Evolutionary conservation across 2,888 invertebrate genomes (phyloP), one percentile per base, ranked within the genome.

Genomic region (Rhogogaster chlorosoma): DNA sequence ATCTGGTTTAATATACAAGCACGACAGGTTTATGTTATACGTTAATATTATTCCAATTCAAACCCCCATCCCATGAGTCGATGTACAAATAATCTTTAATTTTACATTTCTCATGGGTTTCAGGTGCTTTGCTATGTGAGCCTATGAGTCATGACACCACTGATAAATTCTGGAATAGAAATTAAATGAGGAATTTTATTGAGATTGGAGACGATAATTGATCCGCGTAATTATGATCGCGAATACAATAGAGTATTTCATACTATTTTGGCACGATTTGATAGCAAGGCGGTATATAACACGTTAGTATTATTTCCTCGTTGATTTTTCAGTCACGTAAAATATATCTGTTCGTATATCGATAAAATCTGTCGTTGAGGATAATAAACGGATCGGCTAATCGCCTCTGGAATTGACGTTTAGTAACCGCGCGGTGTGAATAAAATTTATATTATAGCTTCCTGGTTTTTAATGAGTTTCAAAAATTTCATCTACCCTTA

Each of bases 81-180:
- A 77, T 77, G 77, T 77, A 22, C 77, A 7, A 53, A 26, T 77
- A 4, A 45, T 15, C 9, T 15, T 0, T 2, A 45, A 53, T 53
- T 77, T 49, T 77, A 77, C 77, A 77, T 77, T 32, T 32, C 77
- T 77, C 77, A 77, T 49, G 53, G 67, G 32, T 18, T 32, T 32
- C 18, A 32, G 18, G 32, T 18, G 32, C 7, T 0, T 49, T 5
- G 1, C 15, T 18, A 18, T 18, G 10, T n/a, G 1, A n/a, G n/a
- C 22, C 9, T n/a, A n/a, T n/a, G 2, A n/a, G 26, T 26, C 26
- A 26, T 1, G 3, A 26, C 26, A 49, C 1, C 49, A 49, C 0
- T 10, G 22, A 4, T 22, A 61, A 61, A 61, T 61, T 61, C 22
- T 10, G 7, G 3, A 26, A 61, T 26, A 12, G 26, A 61, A 26